Percentiles rank a stretch among this genome's conserved stretches.
Evolutionary conservation across 2,888 invertebrate genomes (phyloP).

Genomic region (Perizoma affinitatum): DNA sequence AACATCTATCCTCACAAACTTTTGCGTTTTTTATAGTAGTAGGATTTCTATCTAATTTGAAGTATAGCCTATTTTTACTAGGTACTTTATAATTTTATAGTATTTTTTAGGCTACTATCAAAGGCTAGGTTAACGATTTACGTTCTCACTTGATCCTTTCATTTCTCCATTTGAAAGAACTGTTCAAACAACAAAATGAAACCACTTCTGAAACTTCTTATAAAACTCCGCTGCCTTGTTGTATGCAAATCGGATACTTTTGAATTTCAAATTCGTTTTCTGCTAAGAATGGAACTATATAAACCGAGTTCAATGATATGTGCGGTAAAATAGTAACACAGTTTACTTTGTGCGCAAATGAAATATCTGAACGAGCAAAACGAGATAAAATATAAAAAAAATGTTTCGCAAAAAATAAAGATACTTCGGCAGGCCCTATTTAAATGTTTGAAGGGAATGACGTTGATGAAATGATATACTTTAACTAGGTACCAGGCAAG

Average conservation of each 20-base stretch:
- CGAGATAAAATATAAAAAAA: not conserved
- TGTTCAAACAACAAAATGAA: conserved; percentile 27
- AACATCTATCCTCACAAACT: too few species aligned
- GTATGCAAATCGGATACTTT: conserved; percentile 28
- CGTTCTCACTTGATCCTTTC: conserved; percentile 10
- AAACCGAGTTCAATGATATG: conserved; percentile 15
- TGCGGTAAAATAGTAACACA: not conserved
- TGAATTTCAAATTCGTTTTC: conserved; percentile 31
- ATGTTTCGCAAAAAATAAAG: not conserved
- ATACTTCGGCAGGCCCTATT: too few species aligned
- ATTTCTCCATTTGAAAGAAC: conserved; percentile 18
- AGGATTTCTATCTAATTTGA: too few species aligned
- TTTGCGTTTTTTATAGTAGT: too few species aligned
- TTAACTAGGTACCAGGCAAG: too few species aligned
- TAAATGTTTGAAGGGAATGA: too few species aligned
- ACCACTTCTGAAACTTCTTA: conserved; percentile 24
- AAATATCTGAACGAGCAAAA: too few species aligned
- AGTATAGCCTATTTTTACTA: too few species aligned
- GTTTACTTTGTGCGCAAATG: conserved; percentile 1
- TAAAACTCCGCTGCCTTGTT: conserved; percentile 26
- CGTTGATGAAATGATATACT: too few species aligned
- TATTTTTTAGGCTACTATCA: not conserved
- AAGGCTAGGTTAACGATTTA: not conserved
- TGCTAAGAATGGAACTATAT: conserved; percentile 10
- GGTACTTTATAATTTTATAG: too few species aligned